phyloP scores from a whole-genome alignment of 2,888 invertebrate species.

The Caenorhabditis virilis region DNA sequence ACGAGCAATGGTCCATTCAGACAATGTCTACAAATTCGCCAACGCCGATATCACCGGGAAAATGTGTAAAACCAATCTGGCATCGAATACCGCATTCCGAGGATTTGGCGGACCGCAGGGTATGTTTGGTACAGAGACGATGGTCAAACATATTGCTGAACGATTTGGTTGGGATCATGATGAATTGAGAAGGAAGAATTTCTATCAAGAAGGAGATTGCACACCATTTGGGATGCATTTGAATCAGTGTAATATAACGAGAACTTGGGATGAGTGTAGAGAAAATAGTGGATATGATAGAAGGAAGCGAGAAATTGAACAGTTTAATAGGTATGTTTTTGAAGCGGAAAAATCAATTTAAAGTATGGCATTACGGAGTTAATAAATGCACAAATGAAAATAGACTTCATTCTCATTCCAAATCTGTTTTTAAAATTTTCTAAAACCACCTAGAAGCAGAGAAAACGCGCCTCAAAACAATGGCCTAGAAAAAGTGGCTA shows the following conservation, averaged over 20 bases:
- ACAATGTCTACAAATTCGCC: slow-evolving; percentile 82
- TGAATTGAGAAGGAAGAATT: slow-evolving; percentile 75
- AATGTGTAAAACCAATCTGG: slow-evolving; percentile 83
- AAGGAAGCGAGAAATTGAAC: slow-evolving; percentile 58
- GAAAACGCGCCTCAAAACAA: too few relatives aligned
- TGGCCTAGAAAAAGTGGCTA: too few relatives aligned
- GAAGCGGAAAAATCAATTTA: too few relatives aligned
- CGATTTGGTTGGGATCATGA: slow-evolving; percentile 51
- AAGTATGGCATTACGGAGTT: background rate
- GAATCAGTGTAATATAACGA: slow-evolving; percentile 75
- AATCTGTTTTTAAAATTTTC: too few relatives aligned
- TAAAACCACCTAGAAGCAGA: too few relatives aligned
- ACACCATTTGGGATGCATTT: slow-evolving; percentile 82
- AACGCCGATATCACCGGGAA: slow-evolving; percentile 77
- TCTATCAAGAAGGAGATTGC: slow-evolving; percentile 80
- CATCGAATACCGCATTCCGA: slow-evolving; percentile 87
- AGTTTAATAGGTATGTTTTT: slow-evolving; percentile 69
- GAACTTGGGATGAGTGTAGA: slow-evolving; percentile 69
- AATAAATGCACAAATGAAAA: too few relatives aligned
- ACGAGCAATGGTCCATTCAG: slow-evolving; percentile 82
- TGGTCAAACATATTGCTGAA: slow-evolving; percentile 79
- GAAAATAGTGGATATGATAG: slow-evolving; percentile 62
- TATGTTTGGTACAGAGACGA: slow-evolving; percentile 83
- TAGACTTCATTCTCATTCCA: too few relatives aligned
- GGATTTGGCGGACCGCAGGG: slow-evolving; percentile 86